Base-by-base conservation (phyloP, 37 sponge, comb jelly and placozoan species). In the Beroe ovata region DNA sequence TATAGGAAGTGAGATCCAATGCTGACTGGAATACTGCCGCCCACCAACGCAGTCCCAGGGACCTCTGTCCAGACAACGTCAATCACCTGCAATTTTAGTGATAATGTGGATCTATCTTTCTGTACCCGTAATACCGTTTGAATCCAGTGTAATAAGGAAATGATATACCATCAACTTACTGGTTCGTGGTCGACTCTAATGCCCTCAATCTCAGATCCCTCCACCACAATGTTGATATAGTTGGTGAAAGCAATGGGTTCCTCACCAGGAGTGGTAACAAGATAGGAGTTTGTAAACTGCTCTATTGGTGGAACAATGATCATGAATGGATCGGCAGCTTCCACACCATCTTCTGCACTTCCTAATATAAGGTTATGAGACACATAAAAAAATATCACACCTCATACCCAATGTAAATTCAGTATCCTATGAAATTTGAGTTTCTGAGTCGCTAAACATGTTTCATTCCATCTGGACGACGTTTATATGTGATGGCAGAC, bases 281-380 rank as follows among this genome's bases (percentile, higher is more conserved):
- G 47, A 26, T 77, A 77, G 54, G 54, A 42, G 84, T 77, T 77
- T n/a, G 84, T 77, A 29, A 77, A 77, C 84, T 77, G 84, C 54
- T 77, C 84, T 16, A 77, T 77, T 39, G 84, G 84, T 36, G 84
- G 84, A 21, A 77, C 84, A 32, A 77, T 77, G 20, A 77, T 77
- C 84, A 77, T 77, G 84, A 77, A 77, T 54, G 84, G 84, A 23
- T 77, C 84, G 18, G 84, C 84, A 42, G 84, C 42, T 54, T 77
- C 84, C 47, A 77, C 84, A 0, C 33, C n/a, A 23, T 77, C 84
- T 4, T 77, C 84, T 1, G 2, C 8, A 39, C 54, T 42, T 11
- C 84, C 84, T 77, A 35, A 0, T 29, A 25, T 6, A 34, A 38
- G 71, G 18, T 69, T n/a, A n/a, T n/a, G n/a, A n/a, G n/a, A n/a